Evolutionary conservation across 2,113 vertebrate species (phyloP).

Genomic region (Chinchilla lanigera): DNA sequence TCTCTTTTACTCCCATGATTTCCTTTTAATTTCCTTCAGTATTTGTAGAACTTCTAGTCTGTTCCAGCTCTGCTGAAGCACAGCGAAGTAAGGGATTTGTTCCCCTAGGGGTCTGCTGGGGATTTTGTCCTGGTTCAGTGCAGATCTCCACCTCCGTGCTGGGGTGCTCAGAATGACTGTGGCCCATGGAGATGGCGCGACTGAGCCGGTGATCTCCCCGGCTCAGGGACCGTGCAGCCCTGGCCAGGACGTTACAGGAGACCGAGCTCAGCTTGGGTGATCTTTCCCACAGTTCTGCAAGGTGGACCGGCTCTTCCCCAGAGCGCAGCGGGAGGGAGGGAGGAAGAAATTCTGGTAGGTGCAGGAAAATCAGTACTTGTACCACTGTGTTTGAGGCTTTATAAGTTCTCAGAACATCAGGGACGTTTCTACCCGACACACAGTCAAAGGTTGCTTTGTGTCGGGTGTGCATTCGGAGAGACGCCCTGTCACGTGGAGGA

Average conservation of each 20-base stretch:
- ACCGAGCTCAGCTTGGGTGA: background rate
- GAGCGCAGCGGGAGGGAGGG: background rate
- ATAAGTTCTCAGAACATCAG: background rate
- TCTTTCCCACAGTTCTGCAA: background rate
- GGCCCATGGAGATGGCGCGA: accelerated
- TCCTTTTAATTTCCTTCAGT: background rate
- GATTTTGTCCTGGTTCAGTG: background rate
- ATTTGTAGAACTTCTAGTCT: background rate
- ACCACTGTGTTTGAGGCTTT: background rate
- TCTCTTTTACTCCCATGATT: background rate
- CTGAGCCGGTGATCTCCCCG: background rate
- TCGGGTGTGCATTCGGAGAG: background rate
- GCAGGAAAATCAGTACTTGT: background rate
- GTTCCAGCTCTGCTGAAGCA: background rate
- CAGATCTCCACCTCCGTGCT: background rate
- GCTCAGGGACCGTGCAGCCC: accelerated
- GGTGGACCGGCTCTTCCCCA: background rate
- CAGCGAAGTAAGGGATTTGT: background rate
- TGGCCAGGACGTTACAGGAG: background rate
- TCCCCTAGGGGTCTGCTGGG: background rate
- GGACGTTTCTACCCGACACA: background rate
- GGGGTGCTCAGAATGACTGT: background rate
- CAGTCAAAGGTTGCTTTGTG: background rate
- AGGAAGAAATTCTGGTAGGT: background rate
- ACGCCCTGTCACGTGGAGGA: background rate